Evolutionary conservation across 1,140 invertebrate genomes (phyloP).

Genomic region (Cyclargus thomasi): DNA sequence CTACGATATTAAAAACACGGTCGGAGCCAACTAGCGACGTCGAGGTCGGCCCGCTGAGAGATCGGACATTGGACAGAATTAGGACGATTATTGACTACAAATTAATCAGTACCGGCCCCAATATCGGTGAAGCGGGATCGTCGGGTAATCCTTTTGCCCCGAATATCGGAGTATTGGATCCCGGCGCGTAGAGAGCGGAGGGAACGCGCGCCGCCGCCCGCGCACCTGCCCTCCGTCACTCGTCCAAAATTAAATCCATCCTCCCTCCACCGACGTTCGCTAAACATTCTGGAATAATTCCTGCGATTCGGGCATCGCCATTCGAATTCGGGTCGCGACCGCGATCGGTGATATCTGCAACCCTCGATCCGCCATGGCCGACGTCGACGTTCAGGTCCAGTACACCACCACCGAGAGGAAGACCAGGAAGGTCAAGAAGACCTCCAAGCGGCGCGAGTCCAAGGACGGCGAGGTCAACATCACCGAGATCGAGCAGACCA

Average conservation of each 20-base stretch:
- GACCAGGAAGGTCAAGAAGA: constrained; percentile 92
- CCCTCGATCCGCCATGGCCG: constrained; percentile 80
- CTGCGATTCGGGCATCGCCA: constrained; percentile 68
- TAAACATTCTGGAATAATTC: constrained; percentile 74
- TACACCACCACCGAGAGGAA: constrained; percentile 89
- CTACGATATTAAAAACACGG: background rate
- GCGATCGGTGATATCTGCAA: constrained; percentile 66
- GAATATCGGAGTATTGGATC: constrained; percentile 39
- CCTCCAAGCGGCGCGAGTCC: constrained; percentile 85
- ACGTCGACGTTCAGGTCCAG: constrained; percentile 90
- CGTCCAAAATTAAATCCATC: constrained; percentile 74
- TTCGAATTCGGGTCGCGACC: constrained; percentile 74
- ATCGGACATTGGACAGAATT: constrained; percentile 23
- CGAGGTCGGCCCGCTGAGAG: constrained; percentile 24
- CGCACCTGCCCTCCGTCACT: constrained; percentile 73
- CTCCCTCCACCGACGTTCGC: constrained; percentile 64
- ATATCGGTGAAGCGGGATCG: constrained; percentile 45
- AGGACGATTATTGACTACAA: constrained; percentile 22
- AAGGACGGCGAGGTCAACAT: constrained; percentile 87
- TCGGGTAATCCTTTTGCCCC: constrained; percentile 37
- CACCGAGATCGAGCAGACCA: constrained; percentile 86
- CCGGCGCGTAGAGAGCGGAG: constrained; percentile 40
- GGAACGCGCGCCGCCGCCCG: constrained; percentile 60
- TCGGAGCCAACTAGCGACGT: constrained; percentile 20
- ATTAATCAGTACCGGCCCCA: constrained; percentile 25